These are phyloP conservation scores for Babylonia areolata DNA, from an alignment of 1,140 invertebrate species.

Conservation along the genomic window DNA sequence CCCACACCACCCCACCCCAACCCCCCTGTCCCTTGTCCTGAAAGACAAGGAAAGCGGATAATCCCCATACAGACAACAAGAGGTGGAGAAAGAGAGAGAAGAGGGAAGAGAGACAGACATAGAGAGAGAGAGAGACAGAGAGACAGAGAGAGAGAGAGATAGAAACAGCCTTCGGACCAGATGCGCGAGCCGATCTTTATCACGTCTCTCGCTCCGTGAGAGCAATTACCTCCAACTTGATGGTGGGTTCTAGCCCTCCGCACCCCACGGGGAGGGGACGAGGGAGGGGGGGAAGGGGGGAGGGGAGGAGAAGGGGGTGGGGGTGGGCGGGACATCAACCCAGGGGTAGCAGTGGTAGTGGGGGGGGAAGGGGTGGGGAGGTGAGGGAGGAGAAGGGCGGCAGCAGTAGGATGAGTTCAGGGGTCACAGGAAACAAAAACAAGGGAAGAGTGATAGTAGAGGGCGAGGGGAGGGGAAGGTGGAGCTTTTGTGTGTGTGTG, in stretches of 20 bases:
- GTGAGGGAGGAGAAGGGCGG: neutral
- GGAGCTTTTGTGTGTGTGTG: no score
- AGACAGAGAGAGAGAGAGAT: neutral
- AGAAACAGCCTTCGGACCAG: constrained; percentile 10
- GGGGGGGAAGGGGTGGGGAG: neutral
- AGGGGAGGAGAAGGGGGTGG: neutral
- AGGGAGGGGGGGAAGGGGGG: neutral
- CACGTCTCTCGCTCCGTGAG: constrained; percentile 17
- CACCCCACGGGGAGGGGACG: neutral
- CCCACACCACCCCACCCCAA: no score
- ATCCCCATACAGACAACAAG: no score
- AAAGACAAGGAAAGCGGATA: constrained; percentile 27
- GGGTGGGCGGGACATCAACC: neutral
- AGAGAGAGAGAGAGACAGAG: neutral
- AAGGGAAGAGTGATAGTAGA: no score
- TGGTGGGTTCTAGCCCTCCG: constrained; percentile 8
- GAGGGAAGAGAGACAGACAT: no score
- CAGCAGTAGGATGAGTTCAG: neutral
- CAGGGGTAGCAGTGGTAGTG: neutral
- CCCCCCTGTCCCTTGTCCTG: no score
- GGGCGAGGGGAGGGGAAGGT: no score
- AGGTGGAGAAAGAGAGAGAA: no score
- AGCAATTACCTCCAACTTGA: constrained; percentile 31
- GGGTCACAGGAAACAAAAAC: no score
- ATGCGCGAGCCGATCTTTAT: constrained; percentile 35